These are phyloP conservation scores for Nymphalis polychloros DNA, from an alignment of 2,888 invertebrate genomes.

Conservation along the genomic window DNA sequence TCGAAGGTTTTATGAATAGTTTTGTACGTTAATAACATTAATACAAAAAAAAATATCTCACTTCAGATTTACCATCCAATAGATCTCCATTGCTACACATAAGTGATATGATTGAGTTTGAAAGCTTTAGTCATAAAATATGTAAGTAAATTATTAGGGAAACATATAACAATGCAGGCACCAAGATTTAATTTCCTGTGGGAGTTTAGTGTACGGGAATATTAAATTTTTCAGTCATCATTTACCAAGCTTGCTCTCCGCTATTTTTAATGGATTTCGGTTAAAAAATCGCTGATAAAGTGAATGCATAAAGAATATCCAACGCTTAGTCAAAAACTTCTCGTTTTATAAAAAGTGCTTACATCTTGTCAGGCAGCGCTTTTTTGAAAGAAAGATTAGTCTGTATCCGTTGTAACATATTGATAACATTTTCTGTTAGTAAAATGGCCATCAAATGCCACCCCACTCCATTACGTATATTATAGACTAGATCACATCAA, in stretches of 20 bases:
- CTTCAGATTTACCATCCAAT: constrained; percentile 4
- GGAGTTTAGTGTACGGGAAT: constrained; percentile 2
- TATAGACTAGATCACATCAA: constrained; percentile 58
- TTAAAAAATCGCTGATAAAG: not conserved
- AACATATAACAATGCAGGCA: constrained; percentile 7
- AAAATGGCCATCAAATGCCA: constrained; percentile 41
- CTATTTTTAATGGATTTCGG: not conserved
- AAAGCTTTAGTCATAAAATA: not conserved
- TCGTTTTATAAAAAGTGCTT: not conserved
- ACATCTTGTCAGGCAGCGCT: not conserved
- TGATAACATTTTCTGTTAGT: constrained; percentile 13
- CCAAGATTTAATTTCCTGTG: constrained; percentile 5
- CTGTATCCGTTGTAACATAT: not conserved
- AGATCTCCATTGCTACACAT: not conserved
- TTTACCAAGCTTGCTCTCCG: not conserved
- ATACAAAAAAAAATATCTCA: not conserved
- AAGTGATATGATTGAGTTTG: not conserved
- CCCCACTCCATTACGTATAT: constrained; percentile 51
- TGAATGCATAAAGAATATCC: constrained; percentile 1
- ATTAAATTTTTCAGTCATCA: constrained; percentile 11
- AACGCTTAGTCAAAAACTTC: not conserved
- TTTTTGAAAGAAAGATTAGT: not conserved
- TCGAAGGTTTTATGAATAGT: not conserved
- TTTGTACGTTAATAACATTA: not conserved
- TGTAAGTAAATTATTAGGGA: not conserved